Evolutionary conservation across 2,888 invertebrate genomes (phyloP).

Genomic region (Caenorhabditis sp.): DNA sequence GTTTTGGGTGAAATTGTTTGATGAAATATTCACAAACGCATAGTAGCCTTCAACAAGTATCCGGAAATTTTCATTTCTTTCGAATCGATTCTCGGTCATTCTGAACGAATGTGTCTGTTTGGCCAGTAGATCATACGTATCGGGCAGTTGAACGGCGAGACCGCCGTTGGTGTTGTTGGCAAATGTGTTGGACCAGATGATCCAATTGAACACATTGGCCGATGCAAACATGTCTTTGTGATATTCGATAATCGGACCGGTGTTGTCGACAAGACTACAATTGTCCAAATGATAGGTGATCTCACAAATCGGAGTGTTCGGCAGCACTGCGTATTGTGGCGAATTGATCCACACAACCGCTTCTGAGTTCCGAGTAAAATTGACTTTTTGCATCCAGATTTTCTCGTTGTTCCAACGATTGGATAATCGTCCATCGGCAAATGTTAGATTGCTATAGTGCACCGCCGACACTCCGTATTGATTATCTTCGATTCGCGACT

Average conservation of each 20-base stretch:
- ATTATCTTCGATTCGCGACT: slow-evolving; percentile 74
- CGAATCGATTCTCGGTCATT: slow-evolving; percentile 76
- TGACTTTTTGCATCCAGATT: slow-evolving; percentile 68
- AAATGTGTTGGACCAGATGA: slow-evolving; percentile 75
- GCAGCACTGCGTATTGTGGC: slow-evolving; percentile 66
- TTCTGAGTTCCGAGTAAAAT: slow-evolving; percentile 65
- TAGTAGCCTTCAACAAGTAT: slow-evolving; percentile 91
- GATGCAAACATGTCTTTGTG: slow-evolving; percentile 86
- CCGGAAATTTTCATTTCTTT: slow-evolving; percentile 84
- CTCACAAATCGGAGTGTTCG: slow-evolving; percentile 78
- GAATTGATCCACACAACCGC: slow-evolving; percentile 70
- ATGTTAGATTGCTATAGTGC: slow-evolving; percentile 77
- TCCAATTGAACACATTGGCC: slow-evolving; percentile 95
- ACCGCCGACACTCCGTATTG: slow-evolving; percentile 81
- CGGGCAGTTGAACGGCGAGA: slow-evolving; percentile 85
- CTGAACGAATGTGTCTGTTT: slow-evolving; percentile 57
- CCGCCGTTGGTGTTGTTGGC: slow-evolving; percentile 87
- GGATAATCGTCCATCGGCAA: slow-evolving; percentile 60
- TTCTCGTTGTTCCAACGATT: slow-evolving; percentile 67
- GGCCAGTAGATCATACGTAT: slow-evolving; percentile 65
- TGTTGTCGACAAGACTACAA: slow-evolving; percentile 85
- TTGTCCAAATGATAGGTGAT: slow-evolving; percentile 88
- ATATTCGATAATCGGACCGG: slow-evolving; percentile 79
- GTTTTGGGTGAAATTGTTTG: slow-evolving; percentile 86
- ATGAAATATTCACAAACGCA: slow-evolving; percentile 85